Percentiles rank a stretch among this genome's conserved stretches.
These are phyloP conservation scores for Pelusios castaneus DNA, from an alignment of 2,113 vertebrate genomes.

Conservation along the genomic window DNA sequence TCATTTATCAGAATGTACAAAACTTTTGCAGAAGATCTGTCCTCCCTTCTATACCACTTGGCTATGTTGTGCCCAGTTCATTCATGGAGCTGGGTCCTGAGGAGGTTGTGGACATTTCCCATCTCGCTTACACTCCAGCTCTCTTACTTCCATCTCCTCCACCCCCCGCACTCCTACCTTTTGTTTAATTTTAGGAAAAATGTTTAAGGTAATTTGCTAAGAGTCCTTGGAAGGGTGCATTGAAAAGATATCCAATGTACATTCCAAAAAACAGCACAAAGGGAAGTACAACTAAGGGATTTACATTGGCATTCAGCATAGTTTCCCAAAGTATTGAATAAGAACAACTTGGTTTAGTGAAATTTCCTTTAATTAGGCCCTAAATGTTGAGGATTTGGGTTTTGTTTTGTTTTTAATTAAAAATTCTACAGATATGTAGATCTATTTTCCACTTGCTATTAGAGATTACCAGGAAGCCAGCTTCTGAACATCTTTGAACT, in stretches of 20 bases:
- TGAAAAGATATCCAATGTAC: background rate
- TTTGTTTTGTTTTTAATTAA: conserved; percentile 27
- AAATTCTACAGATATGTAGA: background rate
- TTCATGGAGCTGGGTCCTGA: conserved; percentile 33
- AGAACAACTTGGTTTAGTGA: background rate
- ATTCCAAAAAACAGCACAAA: background rate
- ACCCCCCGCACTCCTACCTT: background rate
- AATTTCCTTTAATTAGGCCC: background rate
- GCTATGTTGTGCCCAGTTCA: background rate
- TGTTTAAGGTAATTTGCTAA: conserved; percentile 16
- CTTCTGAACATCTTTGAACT: background rate
- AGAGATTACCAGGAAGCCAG: background rate
- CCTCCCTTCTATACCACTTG: conserved; percentile 29
- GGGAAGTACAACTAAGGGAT: background rate
- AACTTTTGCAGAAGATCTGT: background rate
- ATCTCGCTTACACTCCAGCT: conserved; percentile 33
- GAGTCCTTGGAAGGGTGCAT: background rate
- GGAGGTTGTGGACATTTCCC: conserved; percentile 1
- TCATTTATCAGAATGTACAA: background rate
- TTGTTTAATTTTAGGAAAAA: conserved; percentile 37
- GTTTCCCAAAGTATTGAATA: background rate
- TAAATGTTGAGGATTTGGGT: background rate
- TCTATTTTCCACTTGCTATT: background rate
- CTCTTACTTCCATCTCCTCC: conserved; percentile 8
- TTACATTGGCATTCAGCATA: background rate